Evolutionary conservation across 1,140 invertebrate species (phyloP).

Genomic region (Drosophila subobscura): DNA sequence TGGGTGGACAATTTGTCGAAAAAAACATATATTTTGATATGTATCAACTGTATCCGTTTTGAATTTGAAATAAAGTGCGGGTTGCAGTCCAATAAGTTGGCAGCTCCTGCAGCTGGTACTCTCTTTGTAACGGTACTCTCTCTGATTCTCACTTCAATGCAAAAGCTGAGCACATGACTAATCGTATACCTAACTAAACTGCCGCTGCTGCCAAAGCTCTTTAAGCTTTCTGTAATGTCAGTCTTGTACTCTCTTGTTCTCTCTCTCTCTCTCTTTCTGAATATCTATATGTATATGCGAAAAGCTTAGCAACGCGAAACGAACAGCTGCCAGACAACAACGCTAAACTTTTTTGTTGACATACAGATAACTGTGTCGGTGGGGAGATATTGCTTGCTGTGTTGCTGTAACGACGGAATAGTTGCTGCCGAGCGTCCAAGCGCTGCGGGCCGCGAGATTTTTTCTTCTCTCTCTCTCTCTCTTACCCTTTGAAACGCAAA

Average conservation of each 20-base stretch:
- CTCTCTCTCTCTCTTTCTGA: background rate
- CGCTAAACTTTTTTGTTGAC: constrained; percentile 61
- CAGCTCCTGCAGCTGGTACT: constrained; percentile 6
- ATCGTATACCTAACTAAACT: too few relatives aligned
- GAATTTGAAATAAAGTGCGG: constrained; percentile 57
- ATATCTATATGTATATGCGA: too few relatives aligned
- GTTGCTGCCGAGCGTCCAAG: constrained; percentile 65
- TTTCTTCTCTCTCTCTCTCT: constrained; percentile 13
- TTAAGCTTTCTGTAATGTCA: constrained; percentile 23
- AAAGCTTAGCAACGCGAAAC: constrained; percentile 49
- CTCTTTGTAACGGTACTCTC: constrained; percentile 4
- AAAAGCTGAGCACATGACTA: too few relatives aligned
- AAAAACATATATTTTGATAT: constrained; percentile 61
- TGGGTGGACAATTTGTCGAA: constrained; percentile 29
- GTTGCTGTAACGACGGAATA: constrained; percentile 64
- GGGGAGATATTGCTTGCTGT: constrained; percentile 19
- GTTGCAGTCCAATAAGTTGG: constrained; percentile 23
- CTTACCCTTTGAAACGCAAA: constrained; percentile 8
- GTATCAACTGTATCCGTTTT: constrained; percentile 40
- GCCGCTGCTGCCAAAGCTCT: background rate
- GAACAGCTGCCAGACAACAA: constrained; percentile 44
- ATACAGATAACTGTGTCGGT: constrained; percentile 28
- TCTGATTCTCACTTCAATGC: background rate
- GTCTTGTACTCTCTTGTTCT: background rate
- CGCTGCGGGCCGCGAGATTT: constrained; percentile 53